Base-by-base conservation (phyloP, 2,113 vertebrate genomes). In the Bostrychus sinensis region DNA sequence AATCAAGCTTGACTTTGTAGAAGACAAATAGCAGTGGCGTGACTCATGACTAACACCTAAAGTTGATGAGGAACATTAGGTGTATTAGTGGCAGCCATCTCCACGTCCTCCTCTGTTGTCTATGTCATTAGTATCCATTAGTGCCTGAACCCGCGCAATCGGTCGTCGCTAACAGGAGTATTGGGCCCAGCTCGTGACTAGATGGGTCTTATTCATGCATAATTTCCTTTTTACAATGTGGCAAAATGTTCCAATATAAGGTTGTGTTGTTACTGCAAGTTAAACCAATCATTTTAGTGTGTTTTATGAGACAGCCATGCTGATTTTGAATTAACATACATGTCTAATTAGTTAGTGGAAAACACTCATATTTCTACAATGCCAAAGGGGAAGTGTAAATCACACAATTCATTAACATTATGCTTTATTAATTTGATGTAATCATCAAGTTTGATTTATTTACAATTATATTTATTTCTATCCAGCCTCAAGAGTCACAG, bases 71-170 rank as follows among this genome's bases (percentile, higher is more conserved):
- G 20, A 0, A 25, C 12, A 14, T 1, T 14, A 16, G 20, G 1
- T 26, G 57, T 34, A 7, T 37, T 14, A 14, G 26, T 46, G 48
- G 20, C 41, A 56, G 36, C 51, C 22, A 20, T 23, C 37, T 37
- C 2, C 46, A 68, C 37, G 13, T 50, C 58, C 64, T 53, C 36
- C 46, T 62, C 62, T 39, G 60, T 8, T 41, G 53, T 38, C 41
- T 3, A 30, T 20, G 30, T 62, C 71, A 65, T 75, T 75, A 65
- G 26, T 50, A 28, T 50, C 45, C 56, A 76, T 80, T 64, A 79
- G 66, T 2, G 2, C 8, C 48, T 28, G 26, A 59, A 63, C 56
- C 25, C 32, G 66, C 20, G 14, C 5, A 26, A 62, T 84, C 46
- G 56, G 45, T 75, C 64, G 72, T 41, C 46, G 42, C 37, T 10